Evolutionary conservation across 2,888 invertebrate species (phyloP).

Genomic region (Ryuthela nishihirai): DNA sequence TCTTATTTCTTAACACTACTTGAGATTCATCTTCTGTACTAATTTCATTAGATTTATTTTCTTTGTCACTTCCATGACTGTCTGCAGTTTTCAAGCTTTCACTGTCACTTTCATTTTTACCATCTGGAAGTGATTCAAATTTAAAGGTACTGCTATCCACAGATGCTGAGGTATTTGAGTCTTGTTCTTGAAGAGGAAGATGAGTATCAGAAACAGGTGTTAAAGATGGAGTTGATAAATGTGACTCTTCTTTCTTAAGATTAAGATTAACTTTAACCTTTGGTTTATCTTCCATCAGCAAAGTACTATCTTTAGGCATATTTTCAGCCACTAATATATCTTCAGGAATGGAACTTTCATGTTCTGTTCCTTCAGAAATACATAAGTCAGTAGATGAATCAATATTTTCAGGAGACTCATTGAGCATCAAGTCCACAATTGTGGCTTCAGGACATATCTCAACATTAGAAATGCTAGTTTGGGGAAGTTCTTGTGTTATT

Average conservation of each 20-base stretch:
- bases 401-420: not conserved
- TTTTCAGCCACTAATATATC: not conserved
- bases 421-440: not conserved
- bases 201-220: not conserved
- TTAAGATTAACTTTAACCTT: constrained; percentile 1
- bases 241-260: constrained; percentile 1
- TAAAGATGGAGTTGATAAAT: constrained; percentile 8
- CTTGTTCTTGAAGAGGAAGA: too few species aligned
- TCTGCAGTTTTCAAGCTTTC: constrained; percentile 76
- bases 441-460: not conserved
- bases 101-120: constrained; percentile 62
- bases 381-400: too few species aligned
- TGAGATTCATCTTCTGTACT: constrained; percentile 2
- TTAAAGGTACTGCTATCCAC: constrained; percentile 9
- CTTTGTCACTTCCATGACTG: constrained; percentile 55
- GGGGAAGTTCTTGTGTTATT: too few species aligned
- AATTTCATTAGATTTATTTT: too few species aligned
- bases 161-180: too few species aligned
- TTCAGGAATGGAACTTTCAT: too few species aligned
- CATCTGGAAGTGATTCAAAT: constrained; percentile 2
- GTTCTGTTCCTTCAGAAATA: not conserved
- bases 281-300: too few species aligned
- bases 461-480: not conserved
- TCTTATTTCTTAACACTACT: not conserved
- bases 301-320: too few species aligned